These are phyloP conservation scores for rabbit (Oryctolagus cuniculus) DNA, from an alignment of 2,113 vertebrate genomes.

Conservation along the genomic window DNA sequence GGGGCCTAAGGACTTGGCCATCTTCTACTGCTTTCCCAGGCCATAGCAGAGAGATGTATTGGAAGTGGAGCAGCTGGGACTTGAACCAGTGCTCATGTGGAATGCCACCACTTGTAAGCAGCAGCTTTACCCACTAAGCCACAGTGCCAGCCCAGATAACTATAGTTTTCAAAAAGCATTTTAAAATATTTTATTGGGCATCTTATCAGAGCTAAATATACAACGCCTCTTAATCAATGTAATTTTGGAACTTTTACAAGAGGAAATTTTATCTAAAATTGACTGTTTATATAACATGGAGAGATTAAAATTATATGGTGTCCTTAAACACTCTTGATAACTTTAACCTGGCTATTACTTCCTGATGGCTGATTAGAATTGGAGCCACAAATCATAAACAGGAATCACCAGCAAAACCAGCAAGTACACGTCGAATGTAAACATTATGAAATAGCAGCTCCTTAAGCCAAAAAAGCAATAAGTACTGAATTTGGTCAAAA, in stretches of 20 bases:
- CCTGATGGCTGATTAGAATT: neutral
- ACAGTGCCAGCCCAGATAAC: too few relatives aligned
- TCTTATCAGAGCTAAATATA: neutral
- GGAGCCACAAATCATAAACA: neutral
- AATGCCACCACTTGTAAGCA: too few relatives aligned
- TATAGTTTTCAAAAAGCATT: neutral
- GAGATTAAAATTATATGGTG: neutral
- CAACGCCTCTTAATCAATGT: neutral
- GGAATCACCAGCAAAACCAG: neutral
- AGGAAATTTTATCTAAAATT: neutral
- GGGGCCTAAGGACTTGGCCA: too few relatives aligned
- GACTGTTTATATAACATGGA: neutral
- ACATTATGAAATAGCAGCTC: neutral
- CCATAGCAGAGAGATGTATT: too few relatives aligned
- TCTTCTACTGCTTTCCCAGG: too few relatives aligned
- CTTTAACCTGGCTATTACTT: neutral
- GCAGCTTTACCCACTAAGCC: too few relatives aligned
- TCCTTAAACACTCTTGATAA: neutral
- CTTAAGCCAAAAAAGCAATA: neutral
- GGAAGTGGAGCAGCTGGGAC: too few relatives aligned
- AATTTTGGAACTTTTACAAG: neutral
- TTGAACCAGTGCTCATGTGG: too few relatives aligned
- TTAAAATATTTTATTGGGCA: neutral
- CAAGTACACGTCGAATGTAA: neutral
- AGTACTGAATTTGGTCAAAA: neutral